phyloP scores from a whole-genome alignment of 2,888 invertebrate species.

The Balanococcus diminutus region DNA sequence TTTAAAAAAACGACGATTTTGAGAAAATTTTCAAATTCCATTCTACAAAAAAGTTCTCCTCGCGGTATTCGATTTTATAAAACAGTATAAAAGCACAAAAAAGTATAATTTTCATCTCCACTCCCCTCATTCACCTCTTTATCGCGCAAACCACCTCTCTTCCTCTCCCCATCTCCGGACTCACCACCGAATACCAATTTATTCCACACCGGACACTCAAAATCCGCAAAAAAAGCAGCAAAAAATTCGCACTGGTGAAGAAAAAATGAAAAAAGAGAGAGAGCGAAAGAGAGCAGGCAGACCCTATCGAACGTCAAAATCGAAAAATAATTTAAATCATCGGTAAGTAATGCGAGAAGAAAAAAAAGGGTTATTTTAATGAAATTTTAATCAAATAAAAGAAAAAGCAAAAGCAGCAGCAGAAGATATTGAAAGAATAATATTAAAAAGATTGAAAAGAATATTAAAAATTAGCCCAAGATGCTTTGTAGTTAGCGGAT shows the following conservation, averaged over 20 bases:
- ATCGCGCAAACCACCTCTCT: not conserved
- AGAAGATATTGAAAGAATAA: slow-evolving; percentile 33
- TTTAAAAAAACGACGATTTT: no score
- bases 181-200: not conserved
- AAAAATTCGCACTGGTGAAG: not conserved
- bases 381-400: slow-evolving; percentile 26
- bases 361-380: slow-evolving; percentile 40
- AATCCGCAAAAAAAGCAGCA: not conserved
- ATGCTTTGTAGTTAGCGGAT: slow-evolving; percentile 38
- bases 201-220: not conserved
- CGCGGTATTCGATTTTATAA: no score
- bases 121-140: no score
- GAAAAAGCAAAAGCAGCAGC: no score
- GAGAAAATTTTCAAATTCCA: no score
- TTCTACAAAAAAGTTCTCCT: no score
- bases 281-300: not conserved
- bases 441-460: slow-evolving; percentile 42
- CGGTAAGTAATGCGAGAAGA: not conserved
- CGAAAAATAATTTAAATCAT: slow-evolving; percentile 33
- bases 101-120: no score
- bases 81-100: no score
- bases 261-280: not conserved
- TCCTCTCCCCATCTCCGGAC: not conserved
- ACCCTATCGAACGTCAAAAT: slow-evolving; percentile 41
- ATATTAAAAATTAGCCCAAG: slow-evolving; percentile 37